Conservation (phyloP, 2,113 vertebrate genomes). For the Lagenorhynchus albirostris region DNA sequence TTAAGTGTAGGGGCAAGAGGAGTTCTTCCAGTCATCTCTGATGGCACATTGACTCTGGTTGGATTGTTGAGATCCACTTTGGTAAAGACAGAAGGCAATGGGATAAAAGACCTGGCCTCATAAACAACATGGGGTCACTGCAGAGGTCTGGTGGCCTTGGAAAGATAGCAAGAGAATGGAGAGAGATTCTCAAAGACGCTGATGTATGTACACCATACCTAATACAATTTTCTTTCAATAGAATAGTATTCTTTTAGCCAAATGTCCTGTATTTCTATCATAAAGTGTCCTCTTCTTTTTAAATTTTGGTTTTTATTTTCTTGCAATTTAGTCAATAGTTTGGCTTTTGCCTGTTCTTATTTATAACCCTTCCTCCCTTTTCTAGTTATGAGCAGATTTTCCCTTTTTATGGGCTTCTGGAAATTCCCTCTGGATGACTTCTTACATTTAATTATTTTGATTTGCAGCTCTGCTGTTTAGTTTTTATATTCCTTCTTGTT, state of each 20-base stretch:
- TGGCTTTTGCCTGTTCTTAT: background rate
- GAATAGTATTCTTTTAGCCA: background rate
- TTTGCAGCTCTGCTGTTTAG: constrained; percentile 1
- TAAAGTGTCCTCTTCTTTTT: background rate
- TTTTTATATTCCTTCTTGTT: constrained; percentile 24
- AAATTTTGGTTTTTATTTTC: background rate
- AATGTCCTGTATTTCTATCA: background rate
- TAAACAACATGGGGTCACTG: background rate
- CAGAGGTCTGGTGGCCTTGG: background rate
- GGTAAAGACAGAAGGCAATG: background rate
- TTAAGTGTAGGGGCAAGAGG: background rate
- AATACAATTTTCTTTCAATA: background rate
- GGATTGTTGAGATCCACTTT: background rate
- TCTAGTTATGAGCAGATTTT: background rate
- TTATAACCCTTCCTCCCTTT: background rate
- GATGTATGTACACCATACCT: rapidly evolving
- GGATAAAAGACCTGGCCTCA: background rate
- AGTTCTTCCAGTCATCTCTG: background rate
- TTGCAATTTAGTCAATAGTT: background rate
- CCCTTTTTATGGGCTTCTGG: background rate
- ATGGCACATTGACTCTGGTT: background rate
- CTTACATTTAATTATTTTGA: constrained; percentile 45
- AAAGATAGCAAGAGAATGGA: background rate
- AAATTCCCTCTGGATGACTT: background rate
- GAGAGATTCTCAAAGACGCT: background rate